Percentiles rank a stretch among this genome's conserved stretches.
Evolutionary conservation across 2,797 vertebrate genomes (phyloP).

Genomic region (Ctenopoma multispine): DNA sequence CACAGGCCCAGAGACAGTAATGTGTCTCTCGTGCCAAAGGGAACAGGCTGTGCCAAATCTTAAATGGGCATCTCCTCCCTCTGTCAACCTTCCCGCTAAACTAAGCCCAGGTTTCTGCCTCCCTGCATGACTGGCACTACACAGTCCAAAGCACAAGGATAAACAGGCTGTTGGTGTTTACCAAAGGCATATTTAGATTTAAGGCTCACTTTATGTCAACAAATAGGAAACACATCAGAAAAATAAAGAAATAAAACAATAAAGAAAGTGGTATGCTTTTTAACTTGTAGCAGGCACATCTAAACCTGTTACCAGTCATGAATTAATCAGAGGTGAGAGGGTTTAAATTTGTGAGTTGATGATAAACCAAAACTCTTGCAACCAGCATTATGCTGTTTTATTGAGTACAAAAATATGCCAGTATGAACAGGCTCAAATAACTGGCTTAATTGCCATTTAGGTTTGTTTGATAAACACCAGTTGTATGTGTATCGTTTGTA

Average conservation of each 20-base stretch:
- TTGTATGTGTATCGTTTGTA: too few species aligned
- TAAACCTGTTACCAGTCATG: background rate
- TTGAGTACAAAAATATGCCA: background rate
- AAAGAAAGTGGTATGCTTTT: too few species aligned
- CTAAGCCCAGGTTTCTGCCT: slow-evolving; percentile 47
- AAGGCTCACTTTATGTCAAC: slow-evolving; percentile 1
- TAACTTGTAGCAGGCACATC: background rate
- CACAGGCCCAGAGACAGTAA: slow-evolving; percentile 53
- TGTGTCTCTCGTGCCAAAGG: slow-evolving; percentile 57
- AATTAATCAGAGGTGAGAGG: too few species aligned
- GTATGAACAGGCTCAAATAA: background rate
- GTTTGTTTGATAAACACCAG: background rate
- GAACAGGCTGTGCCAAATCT: slow-evolving; percentile 63
- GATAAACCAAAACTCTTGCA: background rate
- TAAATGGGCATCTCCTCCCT: slow-evolving; percentile 70
- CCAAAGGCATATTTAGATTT: slow-evolving; percentile 4
- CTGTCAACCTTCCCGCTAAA: slow-evolving; percentile 52
- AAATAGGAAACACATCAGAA: background rate
- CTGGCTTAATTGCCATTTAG: background rate
- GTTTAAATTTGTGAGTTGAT: background rate
- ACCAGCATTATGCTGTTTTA: background rate
- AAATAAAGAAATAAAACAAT: background rate
- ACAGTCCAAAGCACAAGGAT: slow-evolving; percentile 36
- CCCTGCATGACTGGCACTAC: slow-evolving; percentile 31
- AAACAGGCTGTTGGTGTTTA: slow-evolving; percentile 5